Percentiles rank a stretch among this genome's conserved stretches.
phyloP scores from a whole-genome alignment of 2,113 vertebrate genomes.

The Semnopithecus entellus region DNA sequence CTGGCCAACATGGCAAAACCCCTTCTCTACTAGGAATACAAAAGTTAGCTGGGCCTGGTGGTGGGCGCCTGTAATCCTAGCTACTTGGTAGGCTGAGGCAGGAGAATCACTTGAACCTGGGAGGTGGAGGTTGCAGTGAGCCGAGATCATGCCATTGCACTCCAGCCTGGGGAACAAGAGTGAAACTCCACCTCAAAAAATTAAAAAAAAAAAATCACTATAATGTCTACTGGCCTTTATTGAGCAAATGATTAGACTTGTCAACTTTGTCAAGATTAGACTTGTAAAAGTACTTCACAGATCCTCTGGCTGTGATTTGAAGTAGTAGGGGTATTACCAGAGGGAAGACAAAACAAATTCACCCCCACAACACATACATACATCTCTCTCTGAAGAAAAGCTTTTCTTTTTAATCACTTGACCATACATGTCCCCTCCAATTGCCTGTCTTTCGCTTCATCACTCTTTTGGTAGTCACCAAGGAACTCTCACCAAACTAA shows the following conservation, averaged over 20 bases:
- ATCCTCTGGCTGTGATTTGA: not conserved
- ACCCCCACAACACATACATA: not conserved
- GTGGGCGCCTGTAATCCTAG: too few relatives aligned
- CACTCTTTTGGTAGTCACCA: not conserved
- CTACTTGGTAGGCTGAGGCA: too few relatives aligned
- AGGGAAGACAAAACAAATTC: conserved; percentile 24
- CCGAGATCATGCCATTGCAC: too few relatives aligned
- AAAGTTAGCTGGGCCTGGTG: too few relatives aligned
- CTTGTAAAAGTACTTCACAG: not conserved
- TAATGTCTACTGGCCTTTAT: not conserved
- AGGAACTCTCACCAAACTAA: not conserved
- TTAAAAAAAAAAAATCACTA: too few relatives aligned
- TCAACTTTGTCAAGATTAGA: not conserved
- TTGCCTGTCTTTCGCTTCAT: not conserved
- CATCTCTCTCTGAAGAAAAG: conserved; percentile 5
- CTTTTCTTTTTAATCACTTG: not conserved
- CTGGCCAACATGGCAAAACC: too few relatives aligned
- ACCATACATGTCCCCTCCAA: not conserved
- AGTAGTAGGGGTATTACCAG: not conserved
- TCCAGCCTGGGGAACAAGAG: too few relatives aligned
- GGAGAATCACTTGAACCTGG: too few relatives aligned
- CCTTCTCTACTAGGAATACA: too few relatives aligned
- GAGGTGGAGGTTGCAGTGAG: too few relatives aligned
- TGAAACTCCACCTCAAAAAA: too few relatives aligned
- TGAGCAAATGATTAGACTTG: not conserved